phyloP scores from a whole-genome alignment of 2,888 invertebrate genomes.

The Rhorus exstirpatorius region DNA sequence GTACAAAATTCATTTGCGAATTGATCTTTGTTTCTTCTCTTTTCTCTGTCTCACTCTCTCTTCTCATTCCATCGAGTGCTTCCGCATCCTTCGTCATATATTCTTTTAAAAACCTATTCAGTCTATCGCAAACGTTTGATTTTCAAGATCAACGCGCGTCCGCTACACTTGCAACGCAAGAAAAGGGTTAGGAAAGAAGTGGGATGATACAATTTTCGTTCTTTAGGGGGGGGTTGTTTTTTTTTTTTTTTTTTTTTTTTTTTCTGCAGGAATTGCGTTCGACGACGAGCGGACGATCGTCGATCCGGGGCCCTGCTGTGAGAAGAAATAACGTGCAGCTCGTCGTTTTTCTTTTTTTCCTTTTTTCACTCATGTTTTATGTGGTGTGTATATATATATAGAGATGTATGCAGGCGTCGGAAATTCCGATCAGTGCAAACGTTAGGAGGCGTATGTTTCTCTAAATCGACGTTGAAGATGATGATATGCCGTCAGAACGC shows the following conservation, averaged over 20 bases:
- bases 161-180: slow-evolving; percentile 34
- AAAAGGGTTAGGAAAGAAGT: neutral
- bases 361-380: too few species aligned
- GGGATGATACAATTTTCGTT: slow-evolving; percentile 30
- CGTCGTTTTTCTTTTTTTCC: slow-evolving; percentile 1
- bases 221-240: slow-evolving; percentile 14
- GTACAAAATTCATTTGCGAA: slow-evolving; percentile 50
- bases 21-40: neutral
- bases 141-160: slow-evolving; percentile 60
- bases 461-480: slow-evolving; percentile 91
- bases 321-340: too few species aligned
- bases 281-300: slow-evolving; percentile 6
- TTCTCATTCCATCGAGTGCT: slow-evolving; percentile 10
- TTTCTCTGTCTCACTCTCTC: too few species aligned
- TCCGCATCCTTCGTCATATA: slow-evolving; percentile 42
- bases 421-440: slow-evolving; percentile 27
- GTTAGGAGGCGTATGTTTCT: slow-evolving; percentile 89
- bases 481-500: slow-evolving; percentile 90
- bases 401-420: neutral
- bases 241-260: slow-evolving; percentile 2
- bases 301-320: too few species aligned
- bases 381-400: too few species aligned
- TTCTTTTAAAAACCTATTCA: slow-evolving; percentile 69
- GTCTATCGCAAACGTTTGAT: slow-evolving; percentile 72
- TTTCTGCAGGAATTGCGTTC: slow-evolving; percentile 14